Base-by-base conservation (phyloP, 64 coral and sea anemone species). In the Catalaphyllia jardinei region DNA sequence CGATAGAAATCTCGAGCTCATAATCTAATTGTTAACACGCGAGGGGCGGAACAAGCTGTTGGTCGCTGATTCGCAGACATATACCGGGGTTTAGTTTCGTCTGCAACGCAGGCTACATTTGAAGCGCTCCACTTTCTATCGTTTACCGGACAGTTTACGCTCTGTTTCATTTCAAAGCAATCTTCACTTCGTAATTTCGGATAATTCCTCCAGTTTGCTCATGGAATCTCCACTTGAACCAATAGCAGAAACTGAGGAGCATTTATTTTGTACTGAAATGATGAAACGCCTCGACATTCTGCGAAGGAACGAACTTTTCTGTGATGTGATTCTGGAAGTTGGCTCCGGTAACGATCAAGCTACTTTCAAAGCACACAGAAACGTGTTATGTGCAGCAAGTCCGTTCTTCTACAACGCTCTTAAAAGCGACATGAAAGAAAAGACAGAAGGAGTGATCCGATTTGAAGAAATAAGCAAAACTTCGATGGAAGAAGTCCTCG, bases 171-270 rank as follows among this genome's bases (percentile, higher is more conserved):
- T 46, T 46, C 42, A 46, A 46, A 46, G 42, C 42, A 8, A 46
- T 46, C 42, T 46, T 46, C 42, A 46, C 42, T 46, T 46, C 7
- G 42, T 46, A 8, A 46, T 6, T 46, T 5, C 42, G 42, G 1
- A 46, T 46, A 46, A 57, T 57, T 57, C 1, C 54, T 12, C 15
- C 54, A 57, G 29, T 83, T 5, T 57, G 67, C 67, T 19, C 60
- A 62, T 51, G 52, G 83, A 11, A 20, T 61, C 76, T 16, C 88
- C 83, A 87, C 74, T 74, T 57, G 81, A 93, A 20, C 38, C 77
- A 33, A 69, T 86, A 1, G 86, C 75, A 52, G 87, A 87, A n/a
- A 87, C 77, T 0, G 71, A 57, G 13, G 92, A 87, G 8, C 67
- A 89, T 29, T n/a, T 8, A 13, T 73, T 73, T 31, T 73, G 71